Conservation (phyloP, 2,797 vertebrate genomes). For the Fringilla coelebs region DNA sequence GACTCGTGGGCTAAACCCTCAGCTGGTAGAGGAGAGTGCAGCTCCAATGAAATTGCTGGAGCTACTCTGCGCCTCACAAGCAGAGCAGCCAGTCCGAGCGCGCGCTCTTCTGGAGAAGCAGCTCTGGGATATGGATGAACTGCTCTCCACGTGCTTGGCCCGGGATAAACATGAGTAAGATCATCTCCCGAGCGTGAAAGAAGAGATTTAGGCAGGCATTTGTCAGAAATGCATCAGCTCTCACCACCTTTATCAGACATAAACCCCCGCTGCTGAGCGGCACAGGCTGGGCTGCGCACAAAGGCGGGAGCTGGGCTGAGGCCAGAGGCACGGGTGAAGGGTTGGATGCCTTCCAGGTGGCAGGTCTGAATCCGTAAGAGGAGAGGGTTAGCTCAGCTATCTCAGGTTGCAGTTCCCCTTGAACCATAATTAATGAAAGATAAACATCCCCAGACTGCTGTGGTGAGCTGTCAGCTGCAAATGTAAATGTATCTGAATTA, state of each 20-base stretch:
- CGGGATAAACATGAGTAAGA: neutral
- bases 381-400: slow-evolving; percentile 31
- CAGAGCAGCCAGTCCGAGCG: fast-evolving
- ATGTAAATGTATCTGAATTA: slow-evolving; percentile 32
- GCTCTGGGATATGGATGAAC: neutral
- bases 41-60: neutral
- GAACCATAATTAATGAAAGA: slow-evolving; percentile 61
- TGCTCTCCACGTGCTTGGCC: neutral
- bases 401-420: slow-evolving; percentile 51
- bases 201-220: neutral
- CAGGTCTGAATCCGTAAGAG: slow-evolving; percentile 35
- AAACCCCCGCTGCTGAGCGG: neutral
- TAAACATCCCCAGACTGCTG: slow-evolving; percentile 29
- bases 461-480: slow-evolving; percentile 20
- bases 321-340: slow-evolving; percentile 6
- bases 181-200: neutral
- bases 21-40: neutral
- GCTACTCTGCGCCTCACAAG: neutral
- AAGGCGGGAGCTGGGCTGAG: neutral
- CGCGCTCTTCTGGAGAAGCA: fast-evolving
- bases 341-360: slow-evolving; percentile 11
- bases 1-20: neutral
- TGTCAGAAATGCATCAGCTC: neutral
- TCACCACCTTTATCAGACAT: neutral
- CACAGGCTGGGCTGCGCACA: neutral